Evolutionary conservation across 2,113 vertebrate genomes (phyloP).

Genomic region (Epinephelus moara): DNA sequence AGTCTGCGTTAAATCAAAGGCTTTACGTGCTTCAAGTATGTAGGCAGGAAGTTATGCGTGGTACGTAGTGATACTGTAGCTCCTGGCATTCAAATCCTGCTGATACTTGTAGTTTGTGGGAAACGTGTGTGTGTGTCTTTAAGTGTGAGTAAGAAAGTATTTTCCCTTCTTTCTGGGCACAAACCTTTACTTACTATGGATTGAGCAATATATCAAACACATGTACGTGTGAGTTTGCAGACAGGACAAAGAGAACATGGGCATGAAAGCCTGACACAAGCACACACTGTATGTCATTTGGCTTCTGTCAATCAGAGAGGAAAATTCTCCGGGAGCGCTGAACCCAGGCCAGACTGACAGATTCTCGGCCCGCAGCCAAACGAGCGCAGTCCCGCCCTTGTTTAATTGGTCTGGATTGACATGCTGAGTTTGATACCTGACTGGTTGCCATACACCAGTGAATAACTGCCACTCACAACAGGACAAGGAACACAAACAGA

Average conservation of each 20-base stretch:
- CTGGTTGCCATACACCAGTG: neutral
- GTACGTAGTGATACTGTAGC: constrained; percentile 17
- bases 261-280: neutral
- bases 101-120: constrained; percentile 43
- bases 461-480: constrained; percentile 13
- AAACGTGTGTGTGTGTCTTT: constrained; percentile 1
- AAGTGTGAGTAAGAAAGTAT: constrained; percentile 7
- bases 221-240: neutral
- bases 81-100: constrained; percentile 43
- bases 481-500: constrained; percentile 1
- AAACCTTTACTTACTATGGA: neutral
- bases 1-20: constrained; percentile 75
- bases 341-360: constrained; percentile 38
- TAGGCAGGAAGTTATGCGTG: constrained; percentile 51
- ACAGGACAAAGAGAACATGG: neutral
- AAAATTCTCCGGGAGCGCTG: constrained; percentile 18
- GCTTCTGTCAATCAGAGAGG: constrained; percentile 31
- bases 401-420: constrained; percentile 1
- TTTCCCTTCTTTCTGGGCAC: constrained; percentile 10
- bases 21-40: constrained; percentile 33
- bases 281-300: constrained; percentile 24
- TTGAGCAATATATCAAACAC: neutral
- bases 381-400: neutral
- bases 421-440: neutral
- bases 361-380: constrained; percentile 35